Conservation (phyloP, 1,140 invertebrate species). For the Hylaeus volcanicus region DNA sequence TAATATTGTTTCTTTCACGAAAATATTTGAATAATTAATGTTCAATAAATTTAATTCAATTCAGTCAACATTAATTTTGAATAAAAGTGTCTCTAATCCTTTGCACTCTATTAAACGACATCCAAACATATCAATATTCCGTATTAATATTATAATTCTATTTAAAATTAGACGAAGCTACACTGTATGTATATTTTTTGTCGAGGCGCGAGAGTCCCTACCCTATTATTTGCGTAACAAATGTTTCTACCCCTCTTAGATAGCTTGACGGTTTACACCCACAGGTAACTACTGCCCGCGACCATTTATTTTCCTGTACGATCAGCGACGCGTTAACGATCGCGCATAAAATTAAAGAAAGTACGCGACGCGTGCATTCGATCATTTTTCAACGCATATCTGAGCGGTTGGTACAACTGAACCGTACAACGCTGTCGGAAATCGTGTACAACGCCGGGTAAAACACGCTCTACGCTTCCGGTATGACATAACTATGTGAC, state of each 20-base stretch:
- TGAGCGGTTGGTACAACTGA: not conserved
- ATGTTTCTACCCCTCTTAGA: not conserved
- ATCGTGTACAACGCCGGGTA: not conserved
- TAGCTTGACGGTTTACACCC: not conserved
- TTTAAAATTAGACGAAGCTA: not conserved
- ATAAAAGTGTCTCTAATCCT: no score
- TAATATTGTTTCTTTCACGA: no score
- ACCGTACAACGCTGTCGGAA: not conserved
- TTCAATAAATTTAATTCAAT: no score
- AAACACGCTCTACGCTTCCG: conserved; percentile 22
- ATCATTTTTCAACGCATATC: conserved; percentile 13
- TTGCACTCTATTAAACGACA: no score
- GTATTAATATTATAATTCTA: no score
- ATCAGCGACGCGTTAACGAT: not conserved
- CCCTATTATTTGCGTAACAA: not conserved
- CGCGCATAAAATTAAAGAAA: conserved; percentile 2
- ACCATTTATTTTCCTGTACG: not conserved
- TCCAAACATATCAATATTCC: no score
- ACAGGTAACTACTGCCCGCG: no score
- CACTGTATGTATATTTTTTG: not conserved
- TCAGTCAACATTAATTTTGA: no score
- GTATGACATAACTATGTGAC: conserved; percentile 19
- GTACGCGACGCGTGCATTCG: not conserved
- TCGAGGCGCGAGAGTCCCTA: not conserved
- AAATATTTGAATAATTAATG: no score